Evolutionary conservation across 2,888 invertebrate genomes (phyloP), one percentile per base, ranked within the genome.

Genomic region (Meghimatium bilineatum): DNA sequence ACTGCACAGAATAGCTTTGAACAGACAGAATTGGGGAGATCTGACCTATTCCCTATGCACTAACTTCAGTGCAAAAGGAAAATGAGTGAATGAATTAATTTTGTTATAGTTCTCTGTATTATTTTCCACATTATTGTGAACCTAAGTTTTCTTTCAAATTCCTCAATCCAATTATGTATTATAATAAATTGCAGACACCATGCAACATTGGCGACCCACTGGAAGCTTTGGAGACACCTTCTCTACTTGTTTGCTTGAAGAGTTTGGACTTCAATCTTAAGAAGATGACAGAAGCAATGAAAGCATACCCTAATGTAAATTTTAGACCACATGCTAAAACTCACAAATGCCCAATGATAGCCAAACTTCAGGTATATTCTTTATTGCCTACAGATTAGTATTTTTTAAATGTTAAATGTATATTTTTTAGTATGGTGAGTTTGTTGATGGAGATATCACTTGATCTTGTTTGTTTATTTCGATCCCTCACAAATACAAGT

Each of bases 281-380:
- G 38, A 85, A 38, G 52, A 81, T 86, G 85, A 67, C 77, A 29
- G 72, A 63, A 29, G 77, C 60, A 23, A 83, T 86, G 86, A 66
- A 67, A 32, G 72, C 69, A 20, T 83, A 83, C 38, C 83, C 86
- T 8, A 79, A 60, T 52, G 85, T 86, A 1, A 74, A 34, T 8
- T 66, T 81, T 34, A 82, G 85, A 36, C 79, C 86, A 17, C 86
- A 86, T 66, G 77, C 74, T 23, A 86, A 86, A 60, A 72, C 85
- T 76, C 86, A 86, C 77, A 86, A 86, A 63, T 83, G 86, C 60
- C 75, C 85, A 26, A 72, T 75, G 44, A 56, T 86, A 29, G 83
- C 52, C 26, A 67, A 80, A 36, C 72, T 85, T 5, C 86, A 86
- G 86, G 86, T 86, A 78, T 52, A 20, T 17, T 14, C 8, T 26